A percentile compares a stretch with the other conserved stretches of the same genome.
Conservation (phyloP, 2,113 vertebrate species). For the Tangachromis dhanisi region DNA sequence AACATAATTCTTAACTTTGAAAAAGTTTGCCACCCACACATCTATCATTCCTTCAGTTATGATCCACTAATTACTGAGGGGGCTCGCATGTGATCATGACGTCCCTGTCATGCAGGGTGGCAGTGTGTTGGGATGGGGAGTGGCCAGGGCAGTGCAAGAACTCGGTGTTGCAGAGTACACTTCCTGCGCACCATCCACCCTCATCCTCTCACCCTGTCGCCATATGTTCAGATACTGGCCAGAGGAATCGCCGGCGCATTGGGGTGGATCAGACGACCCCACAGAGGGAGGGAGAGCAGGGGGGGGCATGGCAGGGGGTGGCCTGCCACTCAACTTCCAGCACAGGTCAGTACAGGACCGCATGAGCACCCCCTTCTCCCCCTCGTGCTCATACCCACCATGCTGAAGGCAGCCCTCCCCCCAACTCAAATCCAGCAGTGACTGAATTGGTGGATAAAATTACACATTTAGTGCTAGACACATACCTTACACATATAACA, state of each 20-base stretch:
- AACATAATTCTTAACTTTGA: slow-evolving; percentile 4
- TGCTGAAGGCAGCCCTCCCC: slow-evolving; percentile 57
- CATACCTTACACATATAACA: not conserved
- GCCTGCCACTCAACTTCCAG: slow-evolving; percentile 79
- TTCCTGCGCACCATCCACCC: slow-evolving; percentile 61
- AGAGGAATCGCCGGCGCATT: slow-evolving; percentile 75
- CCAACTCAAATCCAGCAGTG: slow-evolving; percentile 64
- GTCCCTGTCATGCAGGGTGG: slow-evolving; percentile 36
- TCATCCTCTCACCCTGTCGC: slow-evolving; percentile 75
- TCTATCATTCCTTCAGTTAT: not conserved
- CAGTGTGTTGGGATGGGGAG: slow-evolving; percentile 58
- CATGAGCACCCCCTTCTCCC: slow-evolving; percentile 66
- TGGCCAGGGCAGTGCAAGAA: slow-evolving; percentile 55
- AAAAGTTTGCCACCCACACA: slow-evolving; percentile 9
- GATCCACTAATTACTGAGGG: not conserved
- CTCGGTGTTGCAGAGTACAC: slow-evolving; percentile 49
- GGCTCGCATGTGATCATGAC: slow-evolving; percentile 1
- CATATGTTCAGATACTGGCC: slow-evolving; percentile 81
- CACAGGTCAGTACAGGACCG: slow-evolving; percentile 78
- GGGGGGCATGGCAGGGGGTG: slow-evolving; percentile 76
- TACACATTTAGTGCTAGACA: slow-evolving; percentile 3
- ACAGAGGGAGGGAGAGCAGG: slow-evolving; percentile 76
- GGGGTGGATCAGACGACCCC: slow-evolving; percentile 73
- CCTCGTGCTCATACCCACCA: slow-evolving; percentile 67
- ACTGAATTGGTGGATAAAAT: slow-evolving; percentile 42